Percentiles rank a stretch among this genome's conserved stretches.
These are phyloP conservation scores for Meandrusa payeni DNA, from an alignment of 2,888 invertebrate species.

Conservation along the genomic window DNA sequence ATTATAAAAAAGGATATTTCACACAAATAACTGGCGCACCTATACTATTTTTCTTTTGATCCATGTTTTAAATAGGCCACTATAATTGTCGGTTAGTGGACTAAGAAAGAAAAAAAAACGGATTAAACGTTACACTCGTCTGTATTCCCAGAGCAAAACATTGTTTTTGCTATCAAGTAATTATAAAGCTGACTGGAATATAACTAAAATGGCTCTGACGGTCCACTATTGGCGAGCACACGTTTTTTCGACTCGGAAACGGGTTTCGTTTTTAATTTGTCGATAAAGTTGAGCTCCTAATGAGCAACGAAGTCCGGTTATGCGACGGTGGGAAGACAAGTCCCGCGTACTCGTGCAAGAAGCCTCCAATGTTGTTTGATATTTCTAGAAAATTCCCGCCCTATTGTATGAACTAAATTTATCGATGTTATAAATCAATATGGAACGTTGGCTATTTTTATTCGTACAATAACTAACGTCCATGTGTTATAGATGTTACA, in stretches of 20 bases:
- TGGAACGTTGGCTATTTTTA: no score
- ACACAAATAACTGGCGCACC: not conserved
- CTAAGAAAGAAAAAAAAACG: not conserved
- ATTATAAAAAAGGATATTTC: conserved; percentile 1
- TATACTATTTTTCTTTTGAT: not conserved
- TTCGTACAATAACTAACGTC: not conserved
- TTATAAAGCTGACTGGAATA: conserved; percentile 16
- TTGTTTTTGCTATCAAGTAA: conserved; percentile 12
- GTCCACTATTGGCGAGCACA: conserved; percentile 20
- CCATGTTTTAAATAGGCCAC: conserved; percentile 18
- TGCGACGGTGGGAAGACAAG: conserved; percentile 9
- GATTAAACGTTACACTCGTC: conserved; percentile 1
- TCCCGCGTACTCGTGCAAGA: not conserved
- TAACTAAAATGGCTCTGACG: conserved; percentile 15
- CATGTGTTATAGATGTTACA: no score
- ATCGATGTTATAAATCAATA: conserved; percentile 10
- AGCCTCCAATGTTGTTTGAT: not conserved
- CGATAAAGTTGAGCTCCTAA: conserved; percentile 24
- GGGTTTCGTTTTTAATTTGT: conserved; percentile 23
- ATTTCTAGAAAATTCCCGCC: conserved; percentile 8
- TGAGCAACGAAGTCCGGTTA: conserved; percentile 19
- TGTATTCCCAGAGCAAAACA: conserved; percentile 16
- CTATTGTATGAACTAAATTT: not conserved
- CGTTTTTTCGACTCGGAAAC: conserved; percentile 23
- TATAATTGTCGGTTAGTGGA: conserved; percentile 23